Evolutionary conservation across 2,888 invertebrate genomes (phyloP).

Genomic region (Idaea biselata): DNA sequence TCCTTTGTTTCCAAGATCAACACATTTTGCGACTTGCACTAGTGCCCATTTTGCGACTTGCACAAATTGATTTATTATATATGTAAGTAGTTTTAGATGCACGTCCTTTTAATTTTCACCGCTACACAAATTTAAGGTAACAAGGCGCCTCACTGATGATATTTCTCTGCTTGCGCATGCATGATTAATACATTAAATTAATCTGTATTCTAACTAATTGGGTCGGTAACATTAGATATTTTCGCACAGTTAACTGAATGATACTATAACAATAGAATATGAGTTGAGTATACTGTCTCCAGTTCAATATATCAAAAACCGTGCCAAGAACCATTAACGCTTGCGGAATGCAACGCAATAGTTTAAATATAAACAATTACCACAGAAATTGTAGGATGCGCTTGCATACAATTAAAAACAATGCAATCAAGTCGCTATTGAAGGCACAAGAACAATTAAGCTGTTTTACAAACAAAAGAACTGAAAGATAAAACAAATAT

Average conservation of each 20-base stretch:
- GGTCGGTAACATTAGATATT: neutral
- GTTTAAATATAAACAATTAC: neutral
- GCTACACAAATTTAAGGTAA: no score
- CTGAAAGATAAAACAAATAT: slow-evolving; percentile 32
- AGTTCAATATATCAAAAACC: neutral
- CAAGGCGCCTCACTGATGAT: no score
- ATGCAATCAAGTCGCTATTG: slow-evolving; percentile 16
- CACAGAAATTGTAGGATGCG: neutral
- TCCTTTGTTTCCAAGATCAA: no score
- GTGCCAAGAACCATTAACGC: slow-evolving; percentile 10
- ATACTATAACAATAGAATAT: neutral
- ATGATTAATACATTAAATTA: no score
- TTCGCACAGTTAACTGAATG: neutral
- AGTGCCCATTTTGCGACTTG: no score
- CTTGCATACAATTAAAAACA: slow-evolving; percentile 6
- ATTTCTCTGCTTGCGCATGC: no score
- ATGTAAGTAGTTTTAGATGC: no score
- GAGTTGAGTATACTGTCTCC: neutral
- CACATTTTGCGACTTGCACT: no score
- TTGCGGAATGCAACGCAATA: slow-evolving; percentile 8
- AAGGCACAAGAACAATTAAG: slow-evolving; percentile 17
- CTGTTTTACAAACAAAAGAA: slow-evolving; percentile 33
- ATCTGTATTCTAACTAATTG: neutral
- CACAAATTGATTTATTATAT: no score
- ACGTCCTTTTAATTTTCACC: no score